Evolutionary conservation across 2,797 vertebrate species (phyloP).

Genomic region (Chelmon rostratus): DNA sequence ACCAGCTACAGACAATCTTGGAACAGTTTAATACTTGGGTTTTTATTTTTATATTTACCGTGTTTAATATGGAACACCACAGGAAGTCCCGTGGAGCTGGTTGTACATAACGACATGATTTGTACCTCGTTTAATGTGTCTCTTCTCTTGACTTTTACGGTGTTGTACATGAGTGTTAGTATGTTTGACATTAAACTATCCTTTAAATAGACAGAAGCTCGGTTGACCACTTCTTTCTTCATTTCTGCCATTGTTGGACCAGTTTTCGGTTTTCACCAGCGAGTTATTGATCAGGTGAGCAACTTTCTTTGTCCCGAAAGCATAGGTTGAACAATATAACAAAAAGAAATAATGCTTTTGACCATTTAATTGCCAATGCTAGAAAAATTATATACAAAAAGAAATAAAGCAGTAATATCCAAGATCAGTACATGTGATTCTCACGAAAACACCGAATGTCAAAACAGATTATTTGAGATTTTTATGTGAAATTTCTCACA

Average conservation of each 20-base stretch:
- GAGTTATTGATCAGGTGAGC: no score
- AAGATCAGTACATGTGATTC: not conserved
- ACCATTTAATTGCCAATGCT: slow-evolving; percentile 31
- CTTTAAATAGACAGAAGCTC: slow-evolving; percentile 79
- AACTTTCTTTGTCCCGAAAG: no score
- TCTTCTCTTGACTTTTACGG: slow-evolving; percentile 82
- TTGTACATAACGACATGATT: slow-evolving; percentile 83
- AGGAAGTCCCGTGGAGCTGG: slow-evolving; percentile 63
- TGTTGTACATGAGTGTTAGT: slow-evolving; percentile 88
- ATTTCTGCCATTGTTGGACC: not conserved
- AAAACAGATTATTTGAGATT: slow-evolving; percentile 3
- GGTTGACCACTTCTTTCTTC: slow-evolving; percentile 18
- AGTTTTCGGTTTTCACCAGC: no score
- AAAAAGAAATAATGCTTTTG: not conserved
- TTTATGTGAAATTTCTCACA: not conserved
- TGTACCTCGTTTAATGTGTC: slow-evolving; percentile 82
- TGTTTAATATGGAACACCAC: slow-evolving; percentile 73
- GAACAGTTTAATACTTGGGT: slow-evolving; percentile 78
- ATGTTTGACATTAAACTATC: slow-evolving; percentile 89
- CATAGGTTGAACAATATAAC: not conserved
- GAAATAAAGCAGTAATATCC: not conserved
- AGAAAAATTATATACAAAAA: slow-evolving; percentile 53
- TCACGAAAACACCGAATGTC: slow-evolving; percentile 1
- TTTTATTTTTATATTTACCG: slow-evolving; percentile 83
- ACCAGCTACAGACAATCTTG: slow-evolving; percentile 83